Evolutionary conservation across 2,888 invertebrate genomes (phyloP).

Genomic region (Caenorhabditis auriculariae): DNA sequence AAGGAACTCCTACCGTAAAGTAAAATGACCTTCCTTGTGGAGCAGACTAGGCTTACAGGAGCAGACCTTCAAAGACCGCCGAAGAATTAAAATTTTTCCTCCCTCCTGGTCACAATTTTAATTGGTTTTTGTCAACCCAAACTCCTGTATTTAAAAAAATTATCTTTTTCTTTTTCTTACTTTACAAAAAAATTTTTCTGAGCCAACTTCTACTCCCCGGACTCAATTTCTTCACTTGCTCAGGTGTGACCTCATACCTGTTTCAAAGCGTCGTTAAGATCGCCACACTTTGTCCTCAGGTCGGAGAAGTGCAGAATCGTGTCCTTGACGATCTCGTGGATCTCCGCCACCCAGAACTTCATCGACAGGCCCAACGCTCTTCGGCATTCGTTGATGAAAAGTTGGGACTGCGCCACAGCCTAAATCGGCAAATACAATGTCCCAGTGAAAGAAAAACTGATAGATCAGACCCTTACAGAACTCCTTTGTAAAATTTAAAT

Average conservation of each 20-base stretch:
- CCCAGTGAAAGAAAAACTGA: not conserved
- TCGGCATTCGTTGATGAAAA: slow-evolving; percentile 63
- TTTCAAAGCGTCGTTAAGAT: slow-evolving; percentile 63
- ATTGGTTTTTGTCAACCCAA: too few relatives aligned
- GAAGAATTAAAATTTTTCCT: too few relatives aligned
- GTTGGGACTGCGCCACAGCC: slow-evolving; percentile 63
- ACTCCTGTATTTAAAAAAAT: too few relatives aligned
- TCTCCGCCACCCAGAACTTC: slow-evolving; percentile 64
- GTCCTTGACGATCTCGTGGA: slow-evolving; percentile 64
- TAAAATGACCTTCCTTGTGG: too few relatives aligned
- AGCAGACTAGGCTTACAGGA: too few relatives aligned
- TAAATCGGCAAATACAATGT: slow-evolving; percentile 5
- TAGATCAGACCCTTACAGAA: not conserved
- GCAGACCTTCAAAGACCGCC: too few relatives aligned
- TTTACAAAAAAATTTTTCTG: too few relatives aligned
- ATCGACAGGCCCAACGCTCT: slow-evolving; percentile 63
- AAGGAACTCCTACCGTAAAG: too few relatives aligned
- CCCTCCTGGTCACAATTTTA: too few relatives aligned
- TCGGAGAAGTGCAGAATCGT: slow-evolving; percentile 63
- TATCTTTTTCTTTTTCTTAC: too few relatives aligned
- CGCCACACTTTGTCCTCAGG: slow-evolving; percentile 61
- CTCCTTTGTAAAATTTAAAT: not conserved
- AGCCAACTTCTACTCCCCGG: too few relatives aligned
- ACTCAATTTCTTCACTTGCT: not conserved
- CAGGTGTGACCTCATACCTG: slow-evolving; percentile 34